Conservation (phyloP, 2,113 vertebrate genomes). For the Cheirogaleus medius region DNA sequence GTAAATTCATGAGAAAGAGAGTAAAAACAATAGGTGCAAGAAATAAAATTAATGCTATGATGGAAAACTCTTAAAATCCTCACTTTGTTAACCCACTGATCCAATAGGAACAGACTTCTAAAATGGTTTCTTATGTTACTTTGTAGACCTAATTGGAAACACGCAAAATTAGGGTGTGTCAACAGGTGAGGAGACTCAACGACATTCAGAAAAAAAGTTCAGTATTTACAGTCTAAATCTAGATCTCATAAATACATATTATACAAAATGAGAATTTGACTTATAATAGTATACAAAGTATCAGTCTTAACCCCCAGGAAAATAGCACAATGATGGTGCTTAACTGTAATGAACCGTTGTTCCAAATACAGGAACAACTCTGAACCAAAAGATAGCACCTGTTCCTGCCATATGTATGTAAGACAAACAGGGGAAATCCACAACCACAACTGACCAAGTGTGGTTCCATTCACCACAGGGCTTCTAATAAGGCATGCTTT, state of each 20-base stretch:
- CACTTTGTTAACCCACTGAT: not conserved
- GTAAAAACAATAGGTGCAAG: not conserved
- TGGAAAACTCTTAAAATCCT: not conserved
- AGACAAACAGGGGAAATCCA: slow-evolving; percentile 66
- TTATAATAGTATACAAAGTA: not conserved
- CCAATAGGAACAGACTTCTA: not conserved
- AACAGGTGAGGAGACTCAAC: not conserved
- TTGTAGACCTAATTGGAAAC: not conserved
- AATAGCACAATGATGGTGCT: not conserved
- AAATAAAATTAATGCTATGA: not conserved
- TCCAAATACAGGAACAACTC: slow-evolving; percentile 63
- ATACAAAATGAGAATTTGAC: not conserved
- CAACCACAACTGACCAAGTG: slow-evolving; percentile 64
- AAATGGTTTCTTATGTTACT: not conserved
- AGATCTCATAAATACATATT: not conserved
- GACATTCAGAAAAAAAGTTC: not conserved
- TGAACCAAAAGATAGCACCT: slow-evolving; percentile 43
- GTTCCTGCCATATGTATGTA: not conserved
- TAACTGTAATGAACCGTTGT: slow-evolving; percentile 40
- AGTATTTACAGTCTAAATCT: not conserved
- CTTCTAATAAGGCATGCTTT: slow-evolving; percentile 26
- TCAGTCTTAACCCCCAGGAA: not conserved
- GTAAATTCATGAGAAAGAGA: not conserved
- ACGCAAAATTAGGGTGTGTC: not conserved
- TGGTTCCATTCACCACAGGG: not conserved